phyloP scores from a whole-genome alignment of 1,140 invertebrate genomes.

The Metaphire vulgaris region DNA sequence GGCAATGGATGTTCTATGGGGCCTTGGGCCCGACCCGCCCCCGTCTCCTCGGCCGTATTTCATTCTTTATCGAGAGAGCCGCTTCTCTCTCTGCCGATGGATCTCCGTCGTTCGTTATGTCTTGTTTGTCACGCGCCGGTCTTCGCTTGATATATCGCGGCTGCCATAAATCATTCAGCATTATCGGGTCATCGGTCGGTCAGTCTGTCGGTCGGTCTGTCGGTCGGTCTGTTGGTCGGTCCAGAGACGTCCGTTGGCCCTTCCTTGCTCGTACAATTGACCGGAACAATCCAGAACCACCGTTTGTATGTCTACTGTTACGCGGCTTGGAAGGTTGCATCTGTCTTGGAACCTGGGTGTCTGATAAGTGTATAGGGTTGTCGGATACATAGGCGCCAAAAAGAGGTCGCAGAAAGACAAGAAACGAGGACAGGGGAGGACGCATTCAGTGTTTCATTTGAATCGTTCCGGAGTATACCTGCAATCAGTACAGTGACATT shows the following conservation, averaged over 20 bases:
- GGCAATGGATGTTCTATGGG: not conserved
- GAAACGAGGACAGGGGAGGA: too few species aligned
- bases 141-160: not conserved
- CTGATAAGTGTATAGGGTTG: not conserved
- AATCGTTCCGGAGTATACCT: too few species aligned
- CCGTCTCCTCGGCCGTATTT: not conserved
- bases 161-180: not conserved
- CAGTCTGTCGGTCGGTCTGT: not conserved
- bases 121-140: not conserved
- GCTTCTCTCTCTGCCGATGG: not conserved
- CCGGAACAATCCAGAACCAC: not conserved
- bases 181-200: not conserved
- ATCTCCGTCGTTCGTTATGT: not conserved
- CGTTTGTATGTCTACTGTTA: not conserved
- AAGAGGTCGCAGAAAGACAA: not conserved
- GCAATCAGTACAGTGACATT: too few species aligned
- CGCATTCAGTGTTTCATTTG: too few species aligned
- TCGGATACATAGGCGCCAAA: not conserved
- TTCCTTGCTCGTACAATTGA: not conserved
- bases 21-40: not conserved
- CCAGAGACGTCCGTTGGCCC: not conserved
- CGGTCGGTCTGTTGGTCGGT: not conserved
- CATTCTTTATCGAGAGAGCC: constrained; percentile 2
- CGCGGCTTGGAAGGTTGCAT: not conserved
- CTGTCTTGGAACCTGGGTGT: not conserved